A percentile compares a stretch with the other conserved stretches of the same genome.
These are phyloP conservation scores for Diarsia rubi DNA, from an alignment of 2,888 invertebrate genomes.

Conservation along the genomic window DNA sequence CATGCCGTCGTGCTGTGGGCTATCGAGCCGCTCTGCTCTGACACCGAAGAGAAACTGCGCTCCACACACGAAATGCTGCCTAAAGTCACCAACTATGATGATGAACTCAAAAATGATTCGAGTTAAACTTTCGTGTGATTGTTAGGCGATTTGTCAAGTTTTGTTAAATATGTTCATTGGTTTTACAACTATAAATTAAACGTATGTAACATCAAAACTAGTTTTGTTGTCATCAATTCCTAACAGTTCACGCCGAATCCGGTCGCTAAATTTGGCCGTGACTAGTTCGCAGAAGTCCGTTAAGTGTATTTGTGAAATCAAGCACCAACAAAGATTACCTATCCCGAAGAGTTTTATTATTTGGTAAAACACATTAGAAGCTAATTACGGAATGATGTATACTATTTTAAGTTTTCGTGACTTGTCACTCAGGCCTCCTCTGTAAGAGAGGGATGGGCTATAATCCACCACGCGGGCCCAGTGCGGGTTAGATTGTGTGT, in stretches of 20 bases:
- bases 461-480: too few relatives aligned
- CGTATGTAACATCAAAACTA: slow-evolving; percentile 2
- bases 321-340: too few relatives aligned
- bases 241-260: too few relatives aligned
- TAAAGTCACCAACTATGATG: slow-evolving; percentile 74
- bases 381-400: too few relatives aligned
- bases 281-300: not conserved
- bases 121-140: slow-evolving; percentile 59
- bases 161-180: not conserved
- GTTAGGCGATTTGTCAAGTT: not conserved
- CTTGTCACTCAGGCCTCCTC: too few relatives aligned
- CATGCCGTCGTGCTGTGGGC: slow-evolving; percentile 80
- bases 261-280: too few relatives aligned
- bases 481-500: too few relatives aligned
- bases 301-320: not conserved
- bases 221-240: not conserved
- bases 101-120: slow-evolving; percentile 67
- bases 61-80: slow-evolving; percentile 55
- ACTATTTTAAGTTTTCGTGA: too few relatives aligned
- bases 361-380: too few relatives aligned
- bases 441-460: too few relatives aligned
- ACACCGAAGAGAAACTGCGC: slow-evolving; percentile 61
- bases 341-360: too few relatives aligned
- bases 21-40: slow-evolving; percentile 78
- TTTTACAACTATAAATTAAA: slow-evolving; percentile 42